Percentiles rank a stretch among this genome's conserved stretches.
These are phyloP conservation scores for Acinonyx jubatus DNA, from an alignment of 2,113 vertebrate genomes.

Conservation along the genomic window DNA sequence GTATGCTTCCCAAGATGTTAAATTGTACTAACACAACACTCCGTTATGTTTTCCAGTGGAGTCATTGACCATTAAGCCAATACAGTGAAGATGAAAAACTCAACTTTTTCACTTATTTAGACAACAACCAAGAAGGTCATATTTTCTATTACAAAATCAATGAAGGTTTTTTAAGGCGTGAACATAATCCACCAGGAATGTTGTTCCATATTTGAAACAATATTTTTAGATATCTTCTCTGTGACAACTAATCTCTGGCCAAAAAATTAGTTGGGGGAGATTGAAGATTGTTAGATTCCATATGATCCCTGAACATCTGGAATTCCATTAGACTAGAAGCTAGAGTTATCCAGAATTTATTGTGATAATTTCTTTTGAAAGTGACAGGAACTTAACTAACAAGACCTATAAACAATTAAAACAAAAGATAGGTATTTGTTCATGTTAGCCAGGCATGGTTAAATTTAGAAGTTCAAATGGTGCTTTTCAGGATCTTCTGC, in stretches of 20 bases:
- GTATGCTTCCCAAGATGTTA: neutral
- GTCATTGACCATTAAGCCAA: neutral
- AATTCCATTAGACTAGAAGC: neutral
- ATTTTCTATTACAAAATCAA: neutral
- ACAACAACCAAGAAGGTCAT: neutral
- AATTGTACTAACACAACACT: neutral
- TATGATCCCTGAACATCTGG: too few species aligned
- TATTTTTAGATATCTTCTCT: neutral
- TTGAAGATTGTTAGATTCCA: neutral
- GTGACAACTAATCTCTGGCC: neutral
- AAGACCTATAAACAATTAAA: neutral
- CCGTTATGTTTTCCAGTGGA: neutral
- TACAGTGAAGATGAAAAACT: neutral
- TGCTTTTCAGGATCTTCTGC: neutral
- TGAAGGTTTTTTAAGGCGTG: neutral
- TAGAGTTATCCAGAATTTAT: neutral
- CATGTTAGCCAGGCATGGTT: neutral
- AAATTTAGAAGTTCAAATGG: neutral
- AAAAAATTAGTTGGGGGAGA: neutral
- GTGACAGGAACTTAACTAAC: neutral
- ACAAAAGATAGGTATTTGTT: neutral
- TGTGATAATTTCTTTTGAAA: neutral
- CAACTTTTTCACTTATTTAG: neutral
- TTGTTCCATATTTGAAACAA: neutral
- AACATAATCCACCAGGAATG: neutral